These are phyloP conservation scores for Trididemnum nubilum DNA, from an alignment of 23 tunicate genomes.

Conservation along the genomic window DNA sequence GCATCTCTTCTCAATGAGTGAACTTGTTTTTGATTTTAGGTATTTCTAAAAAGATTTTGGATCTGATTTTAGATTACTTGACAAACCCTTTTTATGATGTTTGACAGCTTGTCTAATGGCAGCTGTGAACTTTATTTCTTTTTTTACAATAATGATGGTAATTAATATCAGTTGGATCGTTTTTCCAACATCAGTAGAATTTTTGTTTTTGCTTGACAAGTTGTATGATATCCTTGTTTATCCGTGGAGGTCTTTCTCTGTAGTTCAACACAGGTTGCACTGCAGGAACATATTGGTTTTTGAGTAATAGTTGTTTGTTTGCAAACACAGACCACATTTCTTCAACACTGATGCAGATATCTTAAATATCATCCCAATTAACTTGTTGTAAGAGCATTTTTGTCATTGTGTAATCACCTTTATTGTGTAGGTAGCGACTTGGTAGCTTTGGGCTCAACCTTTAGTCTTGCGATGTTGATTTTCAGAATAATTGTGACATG, in stretches of 20 bases:
- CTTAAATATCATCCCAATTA: neutral
- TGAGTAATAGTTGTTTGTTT: neutral
- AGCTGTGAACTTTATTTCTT: too few species aligned
- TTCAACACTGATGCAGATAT: neutral
- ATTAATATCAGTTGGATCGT: too few species aligned
- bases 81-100: too few species aligned
- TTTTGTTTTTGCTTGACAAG: neutral
- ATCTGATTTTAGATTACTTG: too few species aligned
- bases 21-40: too few species aligned
- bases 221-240: neutral
- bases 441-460: neutral
- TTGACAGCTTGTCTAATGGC: too few species aligned
- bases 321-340: neutral
- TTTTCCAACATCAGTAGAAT: neutral
- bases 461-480: neutral
- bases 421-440: neutral
- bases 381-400: neutral
- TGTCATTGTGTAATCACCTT: neutral
- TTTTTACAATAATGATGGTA: too few species aligned
- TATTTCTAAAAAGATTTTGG: too few species aligned
- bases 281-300: neutral
- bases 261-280: neutral
- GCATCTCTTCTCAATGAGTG: too few species aligned
- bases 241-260: neutral
- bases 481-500: neutral